Evolutionary conservation across 1,140 invertebrate genomes (phyloP), one percentile per base, ranked within the genome.

Genomic region (Tetragonula clypearis): DNA sequence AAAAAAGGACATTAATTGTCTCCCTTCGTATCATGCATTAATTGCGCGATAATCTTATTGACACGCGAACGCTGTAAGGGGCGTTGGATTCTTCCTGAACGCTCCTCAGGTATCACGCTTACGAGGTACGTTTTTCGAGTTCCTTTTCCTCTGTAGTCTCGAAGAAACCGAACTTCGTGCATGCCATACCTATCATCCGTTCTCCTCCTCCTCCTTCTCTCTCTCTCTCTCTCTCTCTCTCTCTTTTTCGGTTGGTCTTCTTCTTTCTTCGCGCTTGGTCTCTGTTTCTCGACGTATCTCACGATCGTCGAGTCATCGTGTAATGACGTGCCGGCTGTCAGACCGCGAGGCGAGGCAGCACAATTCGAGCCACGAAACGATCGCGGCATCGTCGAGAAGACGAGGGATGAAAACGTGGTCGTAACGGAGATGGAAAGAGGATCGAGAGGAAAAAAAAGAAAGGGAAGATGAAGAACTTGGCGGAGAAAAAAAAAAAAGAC

Each of bases 281-380:
- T 90, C 86, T 84, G 83, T 88, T 87, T 81, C 90, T 88, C 82
- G 84, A 86, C 84, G 58, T 82, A 82, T 65, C 74, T 75, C 75
- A 62, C 90, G 92, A 90, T 87, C 86, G 94, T 90, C 90, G 89
- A 94, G 94, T 95, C 94, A 94, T 92, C 93, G 90, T 94, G 94
- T 95, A 95, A 95, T 95, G 94, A 94, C 92, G 94, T 91, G 90
- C 93, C 90, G 93, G 90, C 90, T 94, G 93, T 93, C 93, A 93
- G 92, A 88, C 87, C 81, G 79, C 86, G 85, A 84, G 79, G 87
- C 85, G 76, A 82, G 86, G 87, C 72, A 82, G 80, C 74, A 85
- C 82, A 79, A 85, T 88, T 90, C 82, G 84, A 86, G 79, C 80
- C 84, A 86, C 89, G 87, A 88, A 90, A 90, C 88, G 89, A 90